Base-by-base conservation (phyloP, 1,140 invertebrate genomes). In the Drosophila seguyi region DNA sequence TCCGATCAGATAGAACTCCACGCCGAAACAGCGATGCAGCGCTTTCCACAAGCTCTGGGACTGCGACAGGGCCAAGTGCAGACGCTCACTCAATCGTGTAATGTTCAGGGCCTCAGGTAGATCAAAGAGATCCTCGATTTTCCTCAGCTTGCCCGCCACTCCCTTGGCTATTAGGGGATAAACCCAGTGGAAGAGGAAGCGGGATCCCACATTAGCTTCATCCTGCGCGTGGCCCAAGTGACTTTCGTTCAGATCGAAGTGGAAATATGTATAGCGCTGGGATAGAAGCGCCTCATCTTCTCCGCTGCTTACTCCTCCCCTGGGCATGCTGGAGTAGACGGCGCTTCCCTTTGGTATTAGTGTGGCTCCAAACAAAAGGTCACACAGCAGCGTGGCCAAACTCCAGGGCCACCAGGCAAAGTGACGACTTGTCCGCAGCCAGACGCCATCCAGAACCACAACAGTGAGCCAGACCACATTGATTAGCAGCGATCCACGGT, bases 1-100 rank as follows among this genome's bases (percentile, higher is more conserved):
- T 31, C 98, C 99, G 88, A 99, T 95, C 18, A 95, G 94, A 87
- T 98, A 98, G 94, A 99, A 99, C 91, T 98, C 95, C 61, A 95
- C 91, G 25, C 97, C 98, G 93, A 98, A 99, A 79, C 96, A 96
- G 62, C 93, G 94, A 88, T 98, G 95, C n/a, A 99, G 92, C 1
- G 96, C 95, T 71, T 94, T 94, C 1, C 98, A 90, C 14, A 99
- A 90, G 2, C 95, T 95, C 6, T 81, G 75, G 6, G 86, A 60
- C 34, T 80, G 76, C 8, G 77, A 72, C 18, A 93, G 53, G 6
- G 84, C 78, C 58, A 81, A 53, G 58, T 93, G 81, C 27, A 92
- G 45, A 2, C 74, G 75, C 39, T 92, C 90, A 45, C 84, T 82
- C 1, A 93, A 48, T 16, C 68, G 85, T 0, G 78, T 61, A 7